Percentiles rank a stretch among this genome's conserved stretches.
phyloP scores from a whole-genome alignment of 2,113 vertebrate genomes.

The Muscicapa adusta region DNA sequence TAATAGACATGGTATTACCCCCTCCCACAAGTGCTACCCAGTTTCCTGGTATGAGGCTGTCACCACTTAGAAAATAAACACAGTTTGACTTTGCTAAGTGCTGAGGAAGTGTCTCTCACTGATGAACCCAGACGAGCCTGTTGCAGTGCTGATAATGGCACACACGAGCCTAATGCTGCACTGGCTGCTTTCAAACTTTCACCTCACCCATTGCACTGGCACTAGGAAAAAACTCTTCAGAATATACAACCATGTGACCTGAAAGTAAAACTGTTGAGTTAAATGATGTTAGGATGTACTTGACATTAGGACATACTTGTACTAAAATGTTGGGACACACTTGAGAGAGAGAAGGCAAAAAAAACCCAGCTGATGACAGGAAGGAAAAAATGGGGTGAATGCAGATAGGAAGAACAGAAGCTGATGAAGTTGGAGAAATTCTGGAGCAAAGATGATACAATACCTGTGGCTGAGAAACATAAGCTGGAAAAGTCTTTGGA shows the following conservation, averaged over 20 bases:
- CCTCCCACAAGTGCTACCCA: not conserved
- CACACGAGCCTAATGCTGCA: not conserved
- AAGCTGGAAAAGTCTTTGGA: not conserved
- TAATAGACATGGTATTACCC: not conserved
- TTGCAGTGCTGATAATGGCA: not conserved
- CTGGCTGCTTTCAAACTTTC: not conserved
- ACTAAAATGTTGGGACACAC: not conserved
- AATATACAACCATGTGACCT: not conserved
- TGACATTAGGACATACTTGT: not conserved
- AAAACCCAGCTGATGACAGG: not conserved
- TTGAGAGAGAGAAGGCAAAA: not conserved
- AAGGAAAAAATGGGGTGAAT: not conserved
- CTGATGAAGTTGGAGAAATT: not conserved
- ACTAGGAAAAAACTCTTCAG: not conserved
- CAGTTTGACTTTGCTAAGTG: not conserved
- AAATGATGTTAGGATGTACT: not conserved
- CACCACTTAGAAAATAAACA: not conserved
- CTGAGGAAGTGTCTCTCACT: not conserved
- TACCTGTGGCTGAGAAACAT: not conserved
- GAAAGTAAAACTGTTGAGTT: not conserved
- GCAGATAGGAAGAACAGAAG: not conserved
- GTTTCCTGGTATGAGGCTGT: not conserved
- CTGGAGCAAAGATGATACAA: not conserved
- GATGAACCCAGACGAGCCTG: not conserved
- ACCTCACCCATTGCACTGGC: not conserved